Base-by-base conservation (phyloP, 2,113 vertebrate genomes). In the Illadopsis cleaveri region DNA sequence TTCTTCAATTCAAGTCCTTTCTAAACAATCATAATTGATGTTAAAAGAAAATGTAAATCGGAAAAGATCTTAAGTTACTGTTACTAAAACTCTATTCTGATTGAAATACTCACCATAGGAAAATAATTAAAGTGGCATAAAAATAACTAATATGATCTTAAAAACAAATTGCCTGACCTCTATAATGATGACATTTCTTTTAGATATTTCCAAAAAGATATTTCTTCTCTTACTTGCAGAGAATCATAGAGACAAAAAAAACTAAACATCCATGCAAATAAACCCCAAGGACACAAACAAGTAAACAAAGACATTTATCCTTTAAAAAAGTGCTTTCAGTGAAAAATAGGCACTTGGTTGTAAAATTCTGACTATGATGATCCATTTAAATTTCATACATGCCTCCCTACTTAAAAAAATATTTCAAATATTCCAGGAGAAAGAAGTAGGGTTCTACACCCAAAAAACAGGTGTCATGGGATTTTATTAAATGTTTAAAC, bases 101-200 rank as follows among this genome's bases (percentile, higher is more conserved):
- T 82, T 95, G 58, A 86, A 93, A 54, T 90, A 94, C 50, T 88
- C 77, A 90, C 82, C 11, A 82, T 38, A 47, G 19, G 66, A 80
- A 86, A 78, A 90, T 65, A 95, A 95, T 95, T 89, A 94, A 95
- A 70, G 20, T 47, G 38, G 50, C 33, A 71, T 66, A 68, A 42
- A 91, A 95, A 86, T 90, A 0, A 94, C 86, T 51, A 95, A 38
- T 86, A 76, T 86, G 72, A 92, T 84, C 89, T 96, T 97, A 90
- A 90, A 96, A 95, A 65, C 35, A 91, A 96, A 94, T 87, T 94
- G n/a, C 15, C 75, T 95, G 87, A 88, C 73, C 58, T 53, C 42
- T 75, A 45, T 85, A 87, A 85, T 56, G 45, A 51, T 61, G 23
- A 35, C 1, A 48, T 11, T 69, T 89, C n/a, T 89, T 96, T 82